Conservation (phyloP, 1,140 invertebrate species). For the Dreissena rostriformis region DNA sequence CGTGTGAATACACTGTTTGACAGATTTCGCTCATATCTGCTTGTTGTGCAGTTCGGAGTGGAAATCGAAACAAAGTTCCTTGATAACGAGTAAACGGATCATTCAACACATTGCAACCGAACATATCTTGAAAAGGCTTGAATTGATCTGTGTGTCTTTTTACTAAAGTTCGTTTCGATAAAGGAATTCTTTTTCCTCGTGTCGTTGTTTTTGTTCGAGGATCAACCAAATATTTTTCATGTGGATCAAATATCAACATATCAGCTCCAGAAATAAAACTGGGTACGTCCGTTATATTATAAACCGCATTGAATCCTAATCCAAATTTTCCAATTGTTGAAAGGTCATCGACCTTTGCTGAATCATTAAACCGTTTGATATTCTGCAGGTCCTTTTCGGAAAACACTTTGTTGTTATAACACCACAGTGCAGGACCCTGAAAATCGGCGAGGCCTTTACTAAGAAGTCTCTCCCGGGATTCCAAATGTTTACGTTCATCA, state of each 20-base stretch:
- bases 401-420: conserved; percentile 70
- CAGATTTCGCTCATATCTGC: not conserved
- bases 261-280: conserved; percentile 67
- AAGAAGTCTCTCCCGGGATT: conserved; percentile 63
- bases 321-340: conserved; percentile 74
- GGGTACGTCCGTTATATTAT: conserved; percentile 75
- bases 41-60: not conserved
- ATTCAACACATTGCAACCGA: not conserved
- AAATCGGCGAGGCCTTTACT: conserved; percentile 66
- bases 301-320: conserved; percentile 76
- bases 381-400: conserved; percentile 55
- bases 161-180: not conserved
- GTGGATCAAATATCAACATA: conserved; percentile 73
- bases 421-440: conserved; percentile 70
- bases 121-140: conserved; percentile 3
- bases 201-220: conserved; percentile 8
- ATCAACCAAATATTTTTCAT: conserved; percentile 63
- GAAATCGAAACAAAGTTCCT: conserved; percentile 2
- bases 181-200: conserved; percentile 44
- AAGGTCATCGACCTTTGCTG: conserved; percentile 58
- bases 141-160: not conserved
- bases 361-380: conserved; percentile 61
- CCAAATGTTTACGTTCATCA: conserved; percentile 71
- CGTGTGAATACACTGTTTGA: not conserved
- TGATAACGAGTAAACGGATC: conserved; percentile 1